Evolutionary conservation across 1,140 invertebrate genomes (phyloP), one percentile per base, ranked within the genome.

Genomic region (Apocrypta bakeri): DNA sequence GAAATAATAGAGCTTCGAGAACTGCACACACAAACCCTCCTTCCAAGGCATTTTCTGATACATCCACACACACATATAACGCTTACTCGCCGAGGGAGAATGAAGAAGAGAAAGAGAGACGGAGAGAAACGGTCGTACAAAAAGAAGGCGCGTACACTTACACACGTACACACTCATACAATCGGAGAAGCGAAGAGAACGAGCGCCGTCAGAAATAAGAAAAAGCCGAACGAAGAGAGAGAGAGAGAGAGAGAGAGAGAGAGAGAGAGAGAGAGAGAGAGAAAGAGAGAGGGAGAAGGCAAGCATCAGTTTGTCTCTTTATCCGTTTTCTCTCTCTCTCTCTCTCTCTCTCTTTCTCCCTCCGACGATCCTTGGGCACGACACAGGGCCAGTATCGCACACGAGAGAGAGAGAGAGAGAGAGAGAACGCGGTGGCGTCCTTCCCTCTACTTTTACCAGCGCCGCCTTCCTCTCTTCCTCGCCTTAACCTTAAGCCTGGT

Each of bases 401-500:
- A 25, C 48, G 24, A 66, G 11, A 25, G 8, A 66, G 8, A 66
- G 11, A 66, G 1, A 27, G 1, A 66, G 27, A 6, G 0, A 4
- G 21, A 1, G 24, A 27, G 14, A 12, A 61, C 29, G 29, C 63
- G 48, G 37, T 48, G 66, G 63, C 64, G 63, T 81, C 72, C 63
- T 75, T 81, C 61, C 63, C 63, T 81, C 79, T 75, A 79, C 68
- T 71, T 56, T 72, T 71, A 48, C 69, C 31, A 68, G 17, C 31
- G 56, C 48, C 48, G 56, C 56, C 25, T 64, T 71, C 71, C 33
- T 66, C 14, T 82, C 63, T 82, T 74, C 66, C 48, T 82, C 61
- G 73, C 81, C 66, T 77, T 76, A 80, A 80, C 79, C 83, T 76
- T 84, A 71, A 71, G n/a, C 33, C 82, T 83, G 68, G 29, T 73